A percentile compares a stretch with the other conserved stretches of the same genome.
Evolutionary conservation across 2,888 invertebrate genomes (phyloP).

Genomic region (Temnothorax ravouxi): DNA sequence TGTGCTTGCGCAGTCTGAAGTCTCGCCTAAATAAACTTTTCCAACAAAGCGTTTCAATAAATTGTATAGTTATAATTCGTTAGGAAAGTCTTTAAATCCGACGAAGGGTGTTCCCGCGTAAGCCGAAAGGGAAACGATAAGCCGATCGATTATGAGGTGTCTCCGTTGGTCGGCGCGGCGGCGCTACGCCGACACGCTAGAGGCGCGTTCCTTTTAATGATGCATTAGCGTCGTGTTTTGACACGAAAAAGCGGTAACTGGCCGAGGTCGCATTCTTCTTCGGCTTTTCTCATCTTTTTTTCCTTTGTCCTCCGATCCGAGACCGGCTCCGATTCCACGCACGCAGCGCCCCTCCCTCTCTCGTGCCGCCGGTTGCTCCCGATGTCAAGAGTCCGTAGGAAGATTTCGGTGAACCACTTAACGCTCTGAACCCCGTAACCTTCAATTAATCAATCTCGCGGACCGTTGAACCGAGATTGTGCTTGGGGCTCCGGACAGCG

Average conservation of each 20-base stretch:
- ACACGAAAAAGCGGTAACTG: conserved; percentile 80
- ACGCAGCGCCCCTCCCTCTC: conserved; percentile 53
- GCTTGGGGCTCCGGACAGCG: conserved; percentile 42
- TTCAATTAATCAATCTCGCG: conserved; percentile 76
- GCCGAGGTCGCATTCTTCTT: conserved; percentile 72
- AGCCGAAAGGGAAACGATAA: conserved; percentile 34
- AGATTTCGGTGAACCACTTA: conserved; percentile 76
- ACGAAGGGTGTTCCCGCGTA: not conserved
- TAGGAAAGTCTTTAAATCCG: conserved; percentile 15
- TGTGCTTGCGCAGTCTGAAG: not conserved
- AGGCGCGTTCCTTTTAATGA: conserved; percentile 78
- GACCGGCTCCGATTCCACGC: conserved; percentile 69
- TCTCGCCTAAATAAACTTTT: not conserved
- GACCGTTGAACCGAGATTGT: conserved; percentile 69
- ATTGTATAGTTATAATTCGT: conserved; percentile 14
- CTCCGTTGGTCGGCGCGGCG: conserved; percentile 68
- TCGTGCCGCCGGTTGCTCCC: conserved; percentile 42
- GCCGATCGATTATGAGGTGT: conserved; percentile 74
- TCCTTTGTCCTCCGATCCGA: conserved; percentile 64
- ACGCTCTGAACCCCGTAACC: conserved; percentile 74
- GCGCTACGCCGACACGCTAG: conserved; percentile 65
- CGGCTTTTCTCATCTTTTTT: conserved; percentile 54
- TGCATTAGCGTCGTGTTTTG: conserved; percentile 82
- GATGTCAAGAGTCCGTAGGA: conserved; percentile 63
- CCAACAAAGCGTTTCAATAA: conserved; percentile 16